A percentile compares a stretch with the other conserved stretches of the same genome.
Evolutionary conservation across 2,888 invertebrate species (phyloP).

Genomic region (Eumerus sabulonum): DNA sequence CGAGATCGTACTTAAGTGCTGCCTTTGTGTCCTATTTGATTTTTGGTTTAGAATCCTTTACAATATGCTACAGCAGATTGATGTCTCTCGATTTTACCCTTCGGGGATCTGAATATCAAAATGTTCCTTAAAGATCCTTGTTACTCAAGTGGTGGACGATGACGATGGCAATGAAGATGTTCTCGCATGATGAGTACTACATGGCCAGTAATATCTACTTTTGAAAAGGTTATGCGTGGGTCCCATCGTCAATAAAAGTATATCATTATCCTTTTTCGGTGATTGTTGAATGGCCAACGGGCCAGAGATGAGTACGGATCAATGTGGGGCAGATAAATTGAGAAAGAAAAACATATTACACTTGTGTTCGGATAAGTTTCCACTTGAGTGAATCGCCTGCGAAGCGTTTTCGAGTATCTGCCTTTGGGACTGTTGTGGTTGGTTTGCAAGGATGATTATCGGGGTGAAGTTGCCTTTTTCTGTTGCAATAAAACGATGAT

Average conservation of each 20-base stretch:
- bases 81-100: slow-evolving; percentile 14
- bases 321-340: not conserved
- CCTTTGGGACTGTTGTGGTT: slow-evolving; percentile 22
- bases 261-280: slow-evolving; percentile 62
- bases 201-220: slow-evolving; percentile 71
- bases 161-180: slow-evolving; percentile 40
- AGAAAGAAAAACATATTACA: slow-evolving; percentile 51
- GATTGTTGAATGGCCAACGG: slow-evolving; percentile 30
- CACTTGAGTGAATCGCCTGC: slow-evolving; percentile 64
- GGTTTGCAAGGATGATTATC: not conserved
- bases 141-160: slow-evolving; percentile 49
- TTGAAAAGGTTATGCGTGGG: slow-evolving; percentile 63
- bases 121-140: slow-evolving; percentile 25
- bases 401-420: slow-evolving; percentile 45
- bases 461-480: slow-evolving; percentile 57
- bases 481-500: slow-evolving; percentile 59
- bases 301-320: slow-evolving; percentile 36
- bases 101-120: slow-evolving; percentile 33
- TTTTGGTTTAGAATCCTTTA: slow-evolving; percentile 53
- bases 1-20: slow-evolving; percentile 45
- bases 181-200: slow-evolving; percentile 54
- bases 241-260: slow-evolving; percentile 61
- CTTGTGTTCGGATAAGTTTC: slow-evolving; percentile 61
- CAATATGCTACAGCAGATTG: slow-evolving; percentile 14
- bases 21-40: slow-evolving; percentile 34